Percentiles rank a stretch among this genome's conserved stretches.
Conservation (phyloP, 2,888 invertebrate genomes). For the Venustoraphidia nigricollis region DNA sequence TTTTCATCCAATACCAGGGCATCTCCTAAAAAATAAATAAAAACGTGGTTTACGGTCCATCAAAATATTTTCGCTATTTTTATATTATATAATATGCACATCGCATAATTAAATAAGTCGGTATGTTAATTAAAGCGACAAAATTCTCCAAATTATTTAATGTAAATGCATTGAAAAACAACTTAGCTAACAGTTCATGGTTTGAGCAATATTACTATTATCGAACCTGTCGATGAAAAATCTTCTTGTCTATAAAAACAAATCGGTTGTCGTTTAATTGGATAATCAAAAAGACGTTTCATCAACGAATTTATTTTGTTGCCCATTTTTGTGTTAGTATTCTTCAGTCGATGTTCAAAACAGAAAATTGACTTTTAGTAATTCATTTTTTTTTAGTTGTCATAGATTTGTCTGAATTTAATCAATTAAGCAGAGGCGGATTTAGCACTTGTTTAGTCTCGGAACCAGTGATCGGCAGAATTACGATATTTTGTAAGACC, state of each 20-base stretch:
- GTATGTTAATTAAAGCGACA: neutral
- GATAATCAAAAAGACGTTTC: slow-evolving; percentile 35
- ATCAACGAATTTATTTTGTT: slow-evolving; percentile 30
- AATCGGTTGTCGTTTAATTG: slow-evolving; percentile 40
- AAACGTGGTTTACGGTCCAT: neutral
- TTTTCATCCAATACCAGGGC: slow-evolving; percentile 16
- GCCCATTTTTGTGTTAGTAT: slow-evolving; percentile 25
- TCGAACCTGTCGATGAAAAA: slow-evolving; percentile 35
- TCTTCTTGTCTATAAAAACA: slow-evolving; percentile 41
- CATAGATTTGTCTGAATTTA: too few species aligned
- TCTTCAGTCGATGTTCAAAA: too few species aligned
- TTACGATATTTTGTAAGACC: too few species aligned
- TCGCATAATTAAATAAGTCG: neutral
- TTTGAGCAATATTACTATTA: neutral
- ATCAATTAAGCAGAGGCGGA: too few species aligned
- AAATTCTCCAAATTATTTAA: too few species aligned
- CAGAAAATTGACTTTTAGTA: too few species aligned
- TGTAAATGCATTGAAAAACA: neutral
- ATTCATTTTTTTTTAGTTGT: too few species aligned
- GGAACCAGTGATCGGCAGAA: too few species aligned
- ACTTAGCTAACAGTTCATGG: neutral
- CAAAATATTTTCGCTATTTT: too few species aligned
- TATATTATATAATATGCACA: neutral
- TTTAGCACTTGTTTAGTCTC: too few species aligned
- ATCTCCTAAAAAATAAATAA: slow-evolving; percentile 1